Conservation (phyloP, 2,797 vertebrate genomes). For the Gymnothorax javanicus region DNA sequence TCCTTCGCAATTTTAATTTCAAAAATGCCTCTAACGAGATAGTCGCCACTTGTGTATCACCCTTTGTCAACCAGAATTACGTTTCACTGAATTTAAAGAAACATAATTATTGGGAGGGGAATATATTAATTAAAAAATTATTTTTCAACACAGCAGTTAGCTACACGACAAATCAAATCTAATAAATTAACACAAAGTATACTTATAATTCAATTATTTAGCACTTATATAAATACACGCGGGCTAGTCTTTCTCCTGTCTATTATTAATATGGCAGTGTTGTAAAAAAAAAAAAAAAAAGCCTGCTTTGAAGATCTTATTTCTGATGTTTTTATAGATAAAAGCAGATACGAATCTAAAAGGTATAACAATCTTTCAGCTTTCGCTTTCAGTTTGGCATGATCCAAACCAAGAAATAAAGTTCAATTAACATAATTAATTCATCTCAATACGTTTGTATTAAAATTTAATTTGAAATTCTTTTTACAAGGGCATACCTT, state of each 20-base stretch:
- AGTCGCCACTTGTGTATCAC: neutral
- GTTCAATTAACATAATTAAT: conserved; percentile 68
- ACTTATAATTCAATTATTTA: conserved; percentile 11
- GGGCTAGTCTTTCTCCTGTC: neutral
- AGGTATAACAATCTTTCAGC: conserved; percentile 19
- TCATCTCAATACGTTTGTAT: conserved; percentile 69
- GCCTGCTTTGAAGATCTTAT: neutral
- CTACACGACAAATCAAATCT: conserved; percentile 25
- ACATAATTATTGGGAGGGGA: conserved; percentile 26
- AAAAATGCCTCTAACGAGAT: neutral
- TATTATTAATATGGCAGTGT: conserved; percentile 17
- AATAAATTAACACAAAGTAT: conserved; percentile 13
- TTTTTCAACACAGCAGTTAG: conserved; percentile 22
- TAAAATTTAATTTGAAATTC: conserved; percentile 73
- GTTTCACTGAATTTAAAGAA: neutral
- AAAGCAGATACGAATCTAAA: neutral
- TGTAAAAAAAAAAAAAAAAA: neutral
- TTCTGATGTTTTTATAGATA: neutral
- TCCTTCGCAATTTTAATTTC: conserved; percentile 5
- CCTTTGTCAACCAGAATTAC: conserved; percentile 11
- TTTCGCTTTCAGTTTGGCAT: neutral
- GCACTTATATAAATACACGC: conserved; percentile 11
- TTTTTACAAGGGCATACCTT: conserved; percentile 67
- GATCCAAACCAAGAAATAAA: conserved; percentile 45
- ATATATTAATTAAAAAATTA: conserved; percentile 27